Evolutionary conservation across 23 tunicate species (phyloP), one percentile per base, ranked within the genome.

Genomic region (Oikopleura vanhoeffeni): DNA sequence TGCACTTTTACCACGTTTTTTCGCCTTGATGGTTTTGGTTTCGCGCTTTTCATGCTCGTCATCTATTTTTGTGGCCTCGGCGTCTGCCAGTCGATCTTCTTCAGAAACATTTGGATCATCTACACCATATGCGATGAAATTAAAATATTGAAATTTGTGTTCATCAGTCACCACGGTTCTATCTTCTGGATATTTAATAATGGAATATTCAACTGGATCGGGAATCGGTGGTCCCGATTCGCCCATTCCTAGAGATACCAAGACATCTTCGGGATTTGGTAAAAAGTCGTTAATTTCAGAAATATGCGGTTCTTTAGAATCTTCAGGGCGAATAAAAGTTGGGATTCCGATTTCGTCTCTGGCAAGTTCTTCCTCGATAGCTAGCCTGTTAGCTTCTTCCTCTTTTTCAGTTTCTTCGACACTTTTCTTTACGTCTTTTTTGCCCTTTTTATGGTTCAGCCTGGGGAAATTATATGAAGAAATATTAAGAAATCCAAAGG

Each of bases 61-160:
- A 24, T 71, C 79, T 24, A 71, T 71, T 71, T 18, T 33, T 2
- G 34, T 3, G 4, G 79, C 79, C 35, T 71, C 79, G 27, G 27
- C 79, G 2, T 71, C 79, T 4, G 27, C 34, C 3, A 71, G 79
- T 13, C 64, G 64, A 49, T 49, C 64, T 30, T 71, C 79, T 71
- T 71, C 79, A 2, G 79, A 71, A 18, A 71, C 38, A 71, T 71
- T 71, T 71, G 79, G 79, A 32, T 71, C 79, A 30, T 71, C 79
- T 18, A 49, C 24, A 49, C 64, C 64, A 49, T 49, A 49, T 13
- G 64, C 64, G 24, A 49, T 49, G 24, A 49, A 49, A 8, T 49
- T 24, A 24, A 49, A 49, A 49, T 49, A 49, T 13, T 49, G 18
- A 49, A 49, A 49, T 8, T 13, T 13, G 18, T 8, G 64, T 8